Conservation (phyloP, 37 sponge, comb jelly and placozoan genomes). For the Cliona cf. orientalis region DNA sequence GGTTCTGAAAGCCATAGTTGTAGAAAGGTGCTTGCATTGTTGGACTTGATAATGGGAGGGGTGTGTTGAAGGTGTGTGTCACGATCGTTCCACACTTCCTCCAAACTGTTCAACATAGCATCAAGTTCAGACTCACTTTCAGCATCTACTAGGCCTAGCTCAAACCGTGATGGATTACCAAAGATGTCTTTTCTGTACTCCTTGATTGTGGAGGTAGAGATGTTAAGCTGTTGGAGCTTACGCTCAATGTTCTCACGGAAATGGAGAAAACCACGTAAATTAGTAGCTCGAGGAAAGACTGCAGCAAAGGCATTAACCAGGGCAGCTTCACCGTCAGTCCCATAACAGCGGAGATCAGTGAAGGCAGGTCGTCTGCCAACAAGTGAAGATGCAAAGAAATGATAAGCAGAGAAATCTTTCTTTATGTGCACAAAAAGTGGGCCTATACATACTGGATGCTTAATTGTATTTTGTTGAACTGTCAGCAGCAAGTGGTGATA, state of each 20-base stretch:
- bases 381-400: conserved; percentile 45
- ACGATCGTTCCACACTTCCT: conserved; percentile 24
- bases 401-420: conserved; percentile 42
- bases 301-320: conserved; percentile 29
- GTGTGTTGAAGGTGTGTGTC: too few species aligned
- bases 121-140: conserved; percentile 10
- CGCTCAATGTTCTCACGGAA: conserved; percentile 42
- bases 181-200: conserved; percentile 44
- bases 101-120: neutral
- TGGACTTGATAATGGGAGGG: neutral
- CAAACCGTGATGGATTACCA: conserved; percentile 29
- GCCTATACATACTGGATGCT: conserved; percentile 39
- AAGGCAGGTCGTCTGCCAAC: conserved; percentile 22
- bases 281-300: conserved; percentile 24
- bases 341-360: neutral
- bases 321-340: conserved; percentile 53
- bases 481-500: conserved; percentile 20
- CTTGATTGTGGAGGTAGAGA: neutral
- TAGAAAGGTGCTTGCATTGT: neutral
- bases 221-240: conserved; percentile 17
- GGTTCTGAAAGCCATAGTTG: neutral
- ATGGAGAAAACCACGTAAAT: conserved; percentile 49
- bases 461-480: neutral
- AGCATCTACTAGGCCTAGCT: conserved; percentile 41
- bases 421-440: conserved; percentile 43